These are phyloP conservation scores for Phyto melanocephala DNA, from an alignment of 2,888 invertebrate genomes.

Conservation along the genomic window DNA sequence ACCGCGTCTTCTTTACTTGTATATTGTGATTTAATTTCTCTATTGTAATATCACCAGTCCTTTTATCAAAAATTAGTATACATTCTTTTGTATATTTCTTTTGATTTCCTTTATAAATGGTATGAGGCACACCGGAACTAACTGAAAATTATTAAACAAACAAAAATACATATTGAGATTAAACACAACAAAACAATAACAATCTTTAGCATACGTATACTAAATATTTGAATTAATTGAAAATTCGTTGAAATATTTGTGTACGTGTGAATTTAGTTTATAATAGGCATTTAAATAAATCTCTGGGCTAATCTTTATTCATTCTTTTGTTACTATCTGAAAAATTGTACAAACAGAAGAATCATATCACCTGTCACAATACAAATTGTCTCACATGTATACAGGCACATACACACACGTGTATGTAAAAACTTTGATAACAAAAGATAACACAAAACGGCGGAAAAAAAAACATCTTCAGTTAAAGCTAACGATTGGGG, in stretches of 20 bases:
- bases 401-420: no score
- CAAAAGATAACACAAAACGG: constrained; percentile 4
- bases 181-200: no score
- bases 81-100: constrained; percentile 93
- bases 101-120: constrained; percentile 96
- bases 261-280: background rate
- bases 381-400: background rate
- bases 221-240: no score
- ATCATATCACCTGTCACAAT: constrained; percentile 3
- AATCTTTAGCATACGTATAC: no score
- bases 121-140: constrained; percentile 93
- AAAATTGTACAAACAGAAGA: background rate
- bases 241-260: no score
- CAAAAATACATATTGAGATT: background rate
- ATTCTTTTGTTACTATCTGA: background rate
- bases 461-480: background rate
- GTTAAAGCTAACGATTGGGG: constrained; percentile 10
- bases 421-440: background rate
- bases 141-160: constrained; percentile 80
- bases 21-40: constrained; percentile 95
- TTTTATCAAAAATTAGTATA: constrained; percentile 94
- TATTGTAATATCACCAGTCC: constrained; percentile 94
- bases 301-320: background rate
- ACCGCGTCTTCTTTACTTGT: constrained; percentile 95
- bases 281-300: background rate